phyloP scores from a whole-genome alignment of 2,888 invertebrate genomes.

The Acanthosoma haemorrhoidale region DNA sequence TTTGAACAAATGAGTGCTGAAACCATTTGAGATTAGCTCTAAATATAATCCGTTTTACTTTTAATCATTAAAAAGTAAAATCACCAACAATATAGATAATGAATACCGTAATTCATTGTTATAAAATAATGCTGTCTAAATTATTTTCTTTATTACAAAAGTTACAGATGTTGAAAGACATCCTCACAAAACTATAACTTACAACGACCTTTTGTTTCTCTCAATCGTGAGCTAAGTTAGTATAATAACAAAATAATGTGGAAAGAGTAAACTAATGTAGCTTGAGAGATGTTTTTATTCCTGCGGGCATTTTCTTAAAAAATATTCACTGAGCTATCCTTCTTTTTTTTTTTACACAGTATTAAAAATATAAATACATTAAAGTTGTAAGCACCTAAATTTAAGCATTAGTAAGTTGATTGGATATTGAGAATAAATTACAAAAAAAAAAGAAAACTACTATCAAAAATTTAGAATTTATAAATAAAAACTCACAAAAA shows the following conservation, averaged over 20 bases:
- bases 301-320: background rate
- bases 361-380: constrained; percentile 5
- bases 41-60: too few species aligned
- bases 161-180: too few species aligned
- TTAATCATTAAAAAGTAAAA: too few species aligned
- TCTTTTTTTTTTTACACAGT: background rate
- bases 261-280: background rate
- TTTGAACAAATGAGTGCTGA: too few species aligned
- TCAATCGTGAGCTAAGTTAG: too few species aligned
- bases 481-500: background rate
- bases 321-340: background rate
- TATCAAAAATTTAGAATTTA: background rate
- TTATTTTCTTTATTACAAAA: too few species aligned
- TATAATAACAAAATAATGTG: background rate
- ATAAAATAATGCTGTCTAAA: too few species aligned
- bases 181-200: too few species aligned
- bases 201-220: too few species aligned
- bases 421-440: background rate
- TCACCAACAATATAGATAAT: too few species aligned
- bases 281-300: background rate
- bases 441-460: background rate
- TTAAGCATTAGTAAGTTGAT: background rate
- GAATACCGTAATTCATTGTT: too few species aligned
- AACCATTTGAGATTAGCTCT: too few species aligned
- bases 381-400: constrained; percentile 1